Conservation (phyloP, 2,113 vertebrate species). For the Platichthys stellatus region DNA sequence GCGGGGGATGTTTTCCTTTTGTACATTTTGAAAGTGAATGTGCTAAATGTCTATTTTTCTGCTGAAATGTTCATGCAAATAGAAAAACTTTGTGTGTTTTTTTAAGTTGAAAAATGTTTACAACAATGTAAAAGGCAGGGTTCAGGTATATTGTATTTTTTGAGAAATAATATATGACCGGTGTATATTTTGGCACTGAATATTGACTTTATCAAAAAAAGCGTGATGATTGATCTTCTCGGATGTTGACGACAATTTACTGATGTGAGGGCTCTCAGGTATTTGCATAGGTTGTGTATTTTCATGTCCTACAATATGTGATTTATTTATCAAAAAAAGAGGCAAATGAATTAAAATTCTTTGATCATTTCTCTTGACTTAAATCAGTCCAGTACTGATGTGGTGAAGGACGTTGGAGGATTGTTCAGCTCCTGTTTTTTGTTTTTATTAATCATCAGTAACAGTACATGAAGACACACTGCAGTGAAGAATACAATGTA, state of each 20-base stretch:
- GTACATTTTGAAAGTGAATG: constrained; percentile 83
- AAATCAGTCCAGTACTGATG: constrained; percentile 45
- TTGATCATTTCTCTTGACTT: constrained; percentile 44
- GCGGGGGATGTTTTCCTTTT: constrained; percentile 48
- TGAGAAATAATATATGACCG: constrained; percentile 72
- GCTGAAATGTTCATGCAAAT: constrained; percentile 74
- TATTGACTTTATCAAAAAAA: constrained; percentile 57
- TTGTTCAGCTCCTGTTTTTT: constrained; percentile 44
- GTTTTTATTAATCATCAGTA: constrained; percentile 35
- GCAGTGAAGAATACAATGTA: constrained; percentile 76
- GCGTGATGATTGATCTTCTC: constrained; percentile 52
- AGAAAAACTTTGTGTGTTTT: constrained; percentile 74
- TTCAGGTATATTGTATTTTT: constrained; percentile 91
- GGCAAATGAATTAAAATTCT: constrained; percentile 42
- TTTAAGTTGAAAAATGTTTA: constrained; percentile 73
- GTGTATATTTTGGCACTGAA: constrained; percentile 87
- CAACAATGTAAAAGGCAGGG: constrained; percentile 78
- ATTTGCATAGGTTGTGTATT: constrained; percentile 82
- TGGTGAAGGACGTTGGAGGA: constrained; percentile 53
- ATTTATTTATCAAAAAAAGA: constrained; percentile 63
- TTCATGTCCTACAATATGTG: constrained; percentile 65
- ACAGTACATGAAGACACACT: constrained; percentile 70
- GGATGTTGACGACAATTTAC: constrained; percentile 49
- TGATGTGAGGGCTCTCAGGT: constrained; percentile 96
- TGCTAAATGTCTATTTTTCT: constrained; percentile 87